A percentile compares a stretch with the other conserved stretches of the same genome.
phyloP scores from a whole-genome alignment of 1,140 invertebrate genomes.

The Piezodorus guildinii region DNA sequence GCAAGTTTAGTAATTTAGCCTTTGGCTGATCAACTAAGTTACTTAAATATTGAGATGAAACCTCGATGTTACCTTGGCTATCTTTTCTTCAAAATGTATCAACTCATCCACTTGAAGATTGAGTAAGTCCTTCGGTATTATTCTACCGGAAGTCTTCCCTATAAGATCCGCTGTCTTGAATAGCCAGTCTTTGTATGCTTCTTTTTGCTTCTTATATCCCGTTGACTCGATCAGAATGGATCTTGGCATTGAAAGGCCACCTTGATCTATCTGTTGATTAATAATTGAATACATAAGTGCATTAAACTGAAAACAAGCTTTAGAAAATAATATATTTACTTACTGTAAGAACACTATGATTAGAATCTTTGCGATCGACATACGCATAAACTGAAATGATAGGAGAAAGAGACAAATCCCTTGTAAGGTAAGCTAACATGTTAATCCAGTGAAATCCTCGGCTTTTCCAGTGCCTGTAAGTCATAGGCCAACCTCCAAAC shows the following conservation, averaged over 20 bases:
- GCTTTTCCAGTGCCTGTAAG: conserved; percentile 27
- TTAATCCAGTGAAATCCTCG: conserved; percentile 31
- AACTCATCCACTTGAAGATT: conserved; percentile 38
- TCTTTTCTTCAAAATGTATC: conserved; percentile 44
- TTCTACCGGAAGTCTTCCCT: conserved; percentile 16
- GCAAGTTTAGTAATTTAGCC: too few relatives aligned
- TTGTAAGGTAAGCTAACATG: conserved; percentile 26
- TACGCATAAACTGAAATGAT: conserved; percentile 30
- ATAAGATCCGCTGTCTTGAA: conserved; percentile 30
- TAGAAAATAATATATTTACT: neutral
- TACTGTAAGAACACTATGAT: conserved; percentile 30
- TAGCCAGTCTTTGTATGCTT: conserved; percentile 40
- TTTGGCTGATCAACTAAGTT: conserved; percentile 1
- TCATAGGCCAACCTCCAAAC: conserved; percentile 37
- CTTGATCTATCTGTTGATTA: conserved; percentile 41
- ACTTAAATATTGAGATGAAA: neutral
- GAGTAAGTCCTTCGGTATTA: conserved; percentile 28
- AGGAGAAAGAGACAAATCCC: conserved; percentile 25
- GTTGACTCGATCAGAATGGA: conserved; percentile 39
- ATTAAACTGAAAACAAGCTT: neutral
- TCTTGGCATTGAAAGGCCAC: conserved; percentile 39
- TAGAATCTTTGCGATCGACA: conserved; percentile 32
- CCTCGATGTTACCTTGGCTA: conserved; percentile 41
- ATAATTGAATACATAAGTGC: neutral
- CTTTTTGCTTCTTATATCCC: conserved; percentile 33